Conservation (phyloP, 2,888 invertebrate species). For the Oscheius onirici region DNA sequence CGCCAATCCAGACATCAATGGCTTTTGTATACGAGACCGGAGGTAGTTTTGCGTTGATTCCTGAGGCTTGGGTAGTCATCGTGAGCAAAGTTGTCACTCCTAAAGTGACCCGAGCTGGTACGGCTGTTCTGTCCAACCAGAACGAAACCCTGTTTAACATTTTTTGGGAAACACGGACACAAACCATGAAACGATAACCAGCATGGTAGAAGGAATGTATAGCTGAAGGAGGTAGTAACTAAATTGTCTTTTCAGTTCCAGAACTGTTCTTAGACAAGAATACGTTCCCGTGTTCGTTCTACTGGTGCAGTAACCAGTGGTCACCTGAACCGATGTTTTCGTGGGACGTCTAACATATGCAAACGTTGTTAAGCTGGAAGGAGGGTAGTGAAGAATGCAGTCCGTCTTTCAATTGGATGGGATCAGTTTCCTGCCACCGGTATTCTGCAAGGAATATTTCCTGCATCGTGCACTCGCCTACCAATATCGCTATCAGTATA, state of each 20-base stretch:
- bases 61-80: slow-evolving; percentile 81
- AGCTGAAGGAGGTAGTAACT: slow-evolving; percentile 99
- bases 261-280: slow-evolving; percentile 95
- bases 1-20: slow-evolving; percentile 70
- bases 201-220: slow-evolving; percentile 91
- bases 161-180: no score
- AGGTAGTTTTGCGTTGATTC: slow-evolving; percentile 68
- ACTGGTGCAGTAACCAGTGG: slow-evolving; percentile 93
- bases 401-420: slow-evolving; percentile 85
- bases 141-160: slow-evolving; percentile 39
- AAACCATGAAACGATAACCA: slow-evolving; percentile 68
- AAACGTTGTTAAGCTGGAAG: slow-evolving; percentile 75
- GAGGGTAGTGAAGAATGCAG: slow-evolving; percentile 81
- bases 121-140: slow-evolving; percentile 54
- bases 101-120: slow-evolving; percentile 75
- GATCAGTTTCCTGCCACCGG: slow-evolving; percentile 90
- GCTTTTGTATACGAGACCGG: slow-evolving; percentile 88
- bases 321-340: slow-evolving; percentile 77
- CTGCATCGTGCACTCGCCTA: slow-evolving; percentile 3
- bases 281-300: slow-evolving; percentile 94
- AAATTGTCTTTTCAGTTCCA: slow-evolving; percentile 96
- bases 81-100: slow-evolving; percentile 94
- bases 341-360: not conserved
- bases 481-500: slow-evolving; percentile 96
- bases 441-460: slow-evolving; percentile 75